Base-by-base conservation (phyloP, 2,797 vertebrate species). In the Enteromius fasciolatus region DNA sequence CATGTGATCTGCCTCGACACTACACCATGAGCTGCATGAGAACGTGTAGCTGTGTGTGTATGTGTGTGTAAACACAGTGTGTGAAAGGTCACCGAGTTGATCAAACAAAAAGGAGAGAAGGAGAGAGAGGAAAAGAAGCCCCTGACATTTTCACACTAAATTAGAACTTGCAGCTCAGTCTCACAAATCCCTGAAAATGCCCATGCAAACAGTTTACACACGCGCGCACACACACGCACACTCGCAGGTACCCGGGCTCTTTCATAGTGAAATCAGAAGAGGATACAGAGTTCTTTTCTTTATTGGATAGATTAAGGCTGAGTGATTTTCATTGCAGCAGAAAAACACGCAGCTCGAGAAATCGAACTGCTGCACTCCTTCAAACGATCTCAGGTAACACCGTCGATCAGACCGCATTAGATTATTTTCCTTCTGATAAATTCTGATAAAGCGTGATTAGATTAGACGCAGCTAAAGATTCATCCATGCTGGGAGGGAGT, bases 121-220 rank as follows among this genome's bases (percentile, higher is more conserved):
- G 74, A 76, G 64, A 78, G 75, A 69, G 67, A 74, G 83, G 80
- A 85, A 61, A 77, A 76, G 75, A 78, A 82, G 69, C 82, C 48
- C 68, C 83, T 90, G 87, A 88, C 89, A 87, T 89, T 89, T 88
- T 83, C 78, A 83, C 84, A 84, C 72, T 75, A 82, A 81, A 87
- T 88, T 87, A 63, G 82, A 81, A 84, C 81, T 78, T 68, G 80
- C 73, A 82, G 80, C 80, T 82, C 80, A 76, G 80, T 76, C 80
- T 76, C 63, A 82, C 73, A 80, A 87, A 84, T 83, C 77, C 83
- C 78, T 72, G 75, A 84, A 86, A 75, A 86, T 78, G 73, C 84
- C 79, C 83, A 83, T 75, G 69, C 84, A 87, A 61, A 85, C 84
- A 86, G 81, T 83, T 85, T 77, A 67, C 76, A 76, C 76, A 69